These are phyloP conservation scores for Trichosurus vulpecula DNA, from an alignment of 2,797 vertebrate genomes.

Conservation along the genomic window DNA sequence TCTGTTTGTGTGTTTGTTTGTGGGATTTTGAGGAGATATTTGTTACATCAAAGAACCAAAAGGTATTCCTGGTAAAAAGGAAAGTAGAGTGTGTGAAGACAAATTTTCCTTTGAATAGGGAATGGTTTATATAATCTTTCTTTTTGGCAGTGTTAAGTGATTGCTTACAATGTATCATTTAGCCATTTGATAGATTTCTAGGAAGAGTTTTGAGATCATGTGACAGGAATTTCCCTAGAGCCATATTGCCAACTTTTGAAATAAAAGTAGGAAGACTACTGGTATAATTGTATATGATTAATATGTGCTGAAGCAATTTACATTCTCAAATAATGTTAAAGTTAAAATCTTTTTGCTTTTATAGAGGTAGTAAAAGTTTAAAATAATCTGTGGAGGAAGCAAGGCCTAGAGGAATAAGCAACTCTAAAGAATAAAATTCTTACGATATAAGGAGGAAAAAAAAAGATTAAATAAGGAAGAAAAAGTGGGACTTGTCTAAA, in stretches of 20 bases:
- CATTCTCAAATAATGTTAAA: not conserved
- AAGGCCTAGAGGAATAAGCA: not conserved
- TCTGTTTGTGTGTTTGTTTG: slow-evolving; percentile 10
- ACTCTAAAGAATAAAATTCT: not conserved
- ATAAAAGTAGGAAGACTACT: not conserved
- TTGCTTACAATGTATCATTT: not conserved
- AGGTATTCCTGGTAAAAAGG: not conserved
- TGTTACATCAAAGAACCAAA: slow-evolving; percentile 8
- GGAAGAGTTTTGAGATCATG: not conserved
- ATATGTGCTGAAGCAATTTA: not conserved
- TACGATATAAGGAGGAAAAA: not conserved
- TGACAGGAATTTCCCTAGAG: not conserved
- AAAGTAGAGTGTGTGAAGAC: not conserved
- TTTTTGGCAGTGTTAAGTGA: slow-evolving; percentile 32
- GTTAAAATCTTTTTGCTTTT: not conserved
- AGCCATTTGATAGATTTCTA: not conserved
- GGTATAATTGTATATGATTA: not conserved
- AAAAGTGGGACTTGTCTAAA: not conserved
- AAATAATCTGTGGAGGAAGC: not conserved
- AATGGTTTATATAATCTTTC: slow-evolving; percentile 23
- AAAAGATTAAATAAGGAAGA: not conserved
- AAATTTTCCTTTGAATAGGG: slow-evolving; percentile 13
- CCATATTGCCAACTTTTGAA: not conserved
- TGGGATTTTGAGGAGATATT: not conserved
- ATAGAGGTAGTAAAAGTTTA: not conserved